Base-by-base conservation (phyloP, 2,113 vertebrate genomes). In the Chamaetylas fuelleborni region DNA sequence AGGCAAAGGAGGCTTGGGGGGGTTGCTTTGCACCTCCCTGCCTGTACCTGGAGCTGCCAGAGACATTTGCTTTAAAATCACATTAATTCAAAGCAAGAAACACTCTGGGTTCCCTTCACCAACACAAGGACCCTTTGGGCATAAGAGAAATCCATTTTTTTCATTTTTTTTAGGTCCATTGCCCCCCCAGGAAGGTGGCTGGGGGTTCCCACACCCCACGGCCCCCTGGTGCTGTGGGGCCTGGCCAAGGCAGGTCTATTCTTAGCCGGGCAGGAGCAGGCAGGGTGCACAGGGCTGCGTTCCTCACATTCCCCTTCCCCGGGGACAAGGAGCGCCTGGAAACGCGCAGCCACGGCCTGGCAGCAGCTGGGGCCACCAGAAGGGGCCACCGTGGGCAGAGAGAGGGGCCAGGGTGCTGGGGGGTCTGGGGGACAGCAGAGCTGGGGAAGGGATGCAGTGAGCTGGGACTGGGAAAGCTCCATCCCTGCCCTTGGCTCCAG, bases 271-370 rank as follows among this genome's bases (percentile, higher is more conserved):
- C 57, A 74, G 40, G 43, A 77, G 87, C 78, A 45, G 34, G 56
- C 88, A 92, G 92, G 92, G 95, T 56, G 80, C 90, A 25, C 40
- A 7, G 81, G 88, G 92, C 95, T 34, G n/a, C 96, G 93, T 97
- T 94, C 96, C 82, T 97, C 64, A 4, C 96, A 97, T 96, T 97
- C 94, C 94, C 92, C 82, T 78, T 79, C 85, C 88, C 92, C 25
- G 28, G 93, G 96, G 95, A 96, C 94, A 95, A 93, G 94, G 42
- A 93, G 88, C 2, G 85, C 84, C 93, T 90, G 95, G 74, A 93
- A 94, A 90, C 20, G 19, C 0, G 7, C 92, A 91, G 90, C 54
- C 85, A 79, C 47, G 26, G 90, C 81, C 53, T 42, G 88, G 93
- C 93, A 94, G 92, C 87, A 87, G 87, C 81, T 33, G 23, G 96